Base-by-base conservation (phyloP, 2,888 invertebrate genomes). In the Dryadula phaetusa region DNA sequence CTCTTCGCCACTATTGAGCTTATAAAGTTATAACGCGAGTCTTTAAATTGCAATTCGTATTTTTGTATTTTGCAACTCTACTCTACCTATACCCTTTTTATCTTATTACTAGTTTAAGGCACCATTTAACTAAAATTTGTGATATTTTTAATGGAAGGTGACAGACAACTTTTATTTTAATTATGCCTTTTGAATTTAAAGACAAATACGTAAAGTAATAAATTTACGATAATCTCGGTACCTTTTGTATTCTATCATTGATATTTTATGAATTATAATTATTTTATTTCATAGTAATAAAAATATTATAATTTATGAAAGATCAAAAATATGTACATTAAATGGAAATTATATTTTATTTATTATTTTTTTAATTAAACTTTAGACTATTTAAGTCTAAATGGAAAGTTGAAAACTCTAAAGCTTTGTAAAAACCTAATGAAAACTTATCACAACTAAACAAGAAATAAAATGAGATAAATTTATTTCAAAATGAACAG, bases 1-100 rank as follows among this genome's bases (percentile, higher is more conserved):
- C 64, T 62, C 49, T 52, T 61, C 64, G 61, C 56, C 72, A 66
- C 69, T 73, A 72, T 70, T 71, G 74, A 76, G 74, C 74, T 76
- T 69, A 53, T 69, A 68, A 72, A 68, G 40, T 60, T 63, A 69
- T 64, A 68, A 34, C 62, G 68, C 62, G 68, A 69, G 70, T 60
- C 62, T 67, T 56, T 58, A 66, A 72, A 66, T 56, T 46, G 52
- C 65, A 56, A 72, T 32, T 46, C 37, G 62, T 67, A 62, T 70
- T 67, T 49, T 62, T 64, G 18, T 64, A 64, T 61, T 66, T 70
- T 46, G 67, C 67, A 63, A 63, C 20, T 63, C 49, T 58, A 62
- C 32, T 63, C 46, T 47, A 56, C 49, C n/a, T 25, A 47, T 66
- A 44, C 20, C n/a, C 64, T 52, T 47, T 28, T 42, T 62, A 40